A percentile compares a stretch with the other conserved stretches of the same genome.
Evolutionary conservation across 2,888 invertebrate species (phyloP).

Genomic region (Xestoiulus laeticollis): DNA sequence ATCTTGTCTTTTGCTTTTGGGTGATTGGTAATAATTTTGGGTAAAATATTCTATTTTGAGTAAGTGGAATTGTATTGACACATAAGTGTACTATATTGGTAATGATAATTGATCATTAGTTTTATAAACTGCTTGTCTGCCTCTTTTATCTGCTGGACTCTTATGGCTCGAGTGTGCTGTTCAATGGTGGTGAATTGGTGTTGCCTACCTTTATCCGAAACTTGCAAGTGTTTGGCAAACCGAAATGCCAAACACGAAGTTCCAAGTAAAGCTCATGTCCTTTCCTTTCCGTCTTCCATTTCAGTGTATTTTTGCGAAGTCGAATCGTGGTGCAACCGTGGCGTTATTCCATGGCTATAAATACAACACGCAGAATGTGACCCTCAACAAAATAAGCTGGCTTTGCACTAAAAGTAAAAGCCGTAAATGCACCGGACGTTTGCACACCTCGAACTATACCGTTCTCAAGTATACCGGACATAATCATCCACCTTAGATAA

Average conservation of each 20-base stretch:
- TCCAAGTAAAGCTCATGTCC: neutral
- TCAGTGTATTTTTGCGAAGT: neutral
- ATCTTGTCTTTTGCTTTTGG: no score
- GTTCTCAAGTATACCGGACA: neutral
- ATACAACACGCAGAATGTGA: constrained; percentile 25
- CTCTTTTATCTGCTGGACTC: neutral
- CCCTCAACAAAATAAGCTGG: neutral
- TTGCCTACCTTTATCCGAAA: neutral
- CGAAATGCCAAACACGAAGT: neutral
- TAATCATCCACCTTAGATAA: neutral
- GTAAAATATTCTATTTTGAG: no score
- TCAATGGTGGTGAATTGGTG: neutral
- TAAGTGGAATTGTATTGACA: no score
- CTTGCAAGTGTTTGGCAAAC: neutral
- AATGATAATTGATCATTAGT: neutral
- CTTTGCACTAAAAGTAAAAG: constrained; percentile 10
- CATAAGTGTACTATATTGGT: no score
- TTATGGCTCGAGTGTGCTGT: neutral
- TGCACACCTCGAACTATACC: neutral
- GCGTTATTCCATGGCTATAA: neutral
- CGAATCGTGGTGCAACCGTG: neutral
- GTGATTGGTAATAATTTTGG: no score
- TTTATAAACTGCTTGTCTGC: neutral
- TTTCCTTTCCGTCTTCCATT: neutral
- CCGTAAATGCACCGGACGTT: neutral